Percentiles rank a stretch among this genome's conserved stretches.
Evolutionary conservation across 2,113 vertebrate species (phyloP).

Genomic region (Myiozetetes cayanensis): DNA sequence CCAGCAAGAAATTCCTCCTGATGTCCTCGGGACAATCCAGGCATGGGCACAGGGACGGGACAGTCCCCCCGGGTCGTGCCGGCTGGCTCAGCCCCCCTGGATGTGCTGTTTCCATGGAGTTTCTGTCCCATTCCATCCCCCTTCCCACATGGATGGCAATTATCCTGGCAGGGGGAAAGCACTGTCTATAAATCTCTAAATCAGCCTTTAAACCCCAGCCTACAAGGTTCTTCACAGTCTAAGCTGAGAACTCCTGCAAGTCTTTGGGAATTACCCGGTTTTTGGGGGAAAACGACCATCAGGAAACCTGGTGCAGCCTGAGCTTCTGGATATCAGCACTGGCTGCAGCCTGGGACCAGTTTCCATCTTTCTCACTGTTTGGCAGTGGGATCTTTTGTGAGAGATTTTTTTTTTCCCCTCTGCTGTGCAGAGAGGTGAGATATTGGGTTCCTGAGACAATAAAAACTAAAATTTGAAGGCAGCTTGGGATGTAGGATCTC

Average conservation of each 20-base stretch:
- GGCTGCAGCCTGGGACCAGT: background rate
- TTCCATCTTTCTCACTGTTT: background rate
- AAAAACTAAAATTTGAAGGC: background rate
- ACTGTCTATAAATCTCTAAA: background rate
- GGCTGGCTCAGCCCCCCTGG: background rate
- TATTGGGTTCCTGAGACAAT: background rate
- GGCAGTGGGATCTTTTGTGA: too few species aligned
- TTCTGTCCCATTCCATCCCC: rapidly evolving
- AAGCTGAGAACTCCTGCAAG: background rate
- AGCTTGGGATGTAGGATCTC: background rate
- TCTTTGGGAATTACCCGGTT: background rate
- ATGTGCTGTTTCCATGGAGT: background rate
- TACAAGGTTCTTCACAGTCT: rapidly evolving
- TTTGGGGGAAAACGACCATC: background rate
- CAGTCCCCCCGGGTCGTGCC: rapidly evolving
- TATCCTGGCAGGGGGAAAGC: rapidly evolving
- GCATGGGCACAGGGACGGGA: rapidly evolving
- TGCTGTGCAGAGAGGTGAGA: background rate
- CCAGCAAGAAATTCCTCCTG: background rate
- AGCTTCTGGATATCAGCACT: rapidly evolving
- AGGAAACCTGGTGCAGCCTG: background rate
- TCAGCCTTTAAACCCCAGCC: background rate
- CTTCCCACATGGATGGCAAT: rapidly evolving
- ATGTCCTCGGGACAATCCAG: background rate
- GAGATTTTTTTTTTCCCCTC: background rate